Base-by-base conservation (phyloP, 2,113 vertebrate species). In the Chaetura pelagica region DNA sequence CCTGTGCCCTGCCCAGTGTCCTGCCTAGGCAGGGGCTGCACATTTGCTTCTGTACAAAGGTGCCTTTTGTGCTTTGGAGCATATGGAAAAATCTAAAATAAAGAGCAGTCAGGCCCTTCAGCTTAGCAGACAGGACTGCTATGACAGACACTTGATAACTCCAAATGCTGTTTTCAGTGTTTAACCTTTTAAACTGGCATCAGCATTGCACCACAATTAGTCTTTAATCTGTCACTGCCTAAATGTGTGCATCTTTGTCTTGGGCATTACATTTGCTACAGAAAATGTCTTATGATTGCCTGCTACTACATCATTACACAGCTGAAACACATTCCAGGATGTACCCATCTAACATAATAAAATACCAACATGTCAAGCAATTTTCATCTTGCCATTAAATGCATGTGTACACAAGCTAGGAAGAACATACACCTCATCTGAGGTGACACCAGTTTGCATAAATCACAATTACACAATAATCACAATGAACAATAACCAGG, bases 101-200 rank as follows among this genome's bases (percentile, higher is more conserved):
- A 84, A 72, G 42, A 89, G 44, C 16, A 93, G 49, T 48, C 0
- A 0, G 91, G 62, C 13, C 49, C 38, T 80, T 84, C 57, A 76
- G 6, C 17, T 32, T 72, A 69, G 80, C 73, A 35, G 49, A 29
- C 1, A 84, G 49, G 64, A 40, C 48, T 73, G 74, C 73, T 68
- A 18, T 38, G 42, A 69, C 51, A 88, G 55, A 88, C 82, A 24
- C 71, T 18, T 86, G 67, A 88, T 91, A 74, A 69, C 20, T 17
- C 78, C 66, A 72, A 75, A 88, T 9, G 82, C 35, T 52, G 9
- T 69, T 94, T 84, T 84, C 68, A 80, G 12, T n/a, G 51, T 87
- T 89, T 85, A 91, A 92, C 79, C 75, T 94, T 95, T 94, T 67
- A 75, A 97, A 91, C 69, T 49, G 75, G 46, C 75, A 94, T 79